Base-by-base conservation (phyloP, 2,797 vertebrate genomes). In the Paguma larvata region DNA sequence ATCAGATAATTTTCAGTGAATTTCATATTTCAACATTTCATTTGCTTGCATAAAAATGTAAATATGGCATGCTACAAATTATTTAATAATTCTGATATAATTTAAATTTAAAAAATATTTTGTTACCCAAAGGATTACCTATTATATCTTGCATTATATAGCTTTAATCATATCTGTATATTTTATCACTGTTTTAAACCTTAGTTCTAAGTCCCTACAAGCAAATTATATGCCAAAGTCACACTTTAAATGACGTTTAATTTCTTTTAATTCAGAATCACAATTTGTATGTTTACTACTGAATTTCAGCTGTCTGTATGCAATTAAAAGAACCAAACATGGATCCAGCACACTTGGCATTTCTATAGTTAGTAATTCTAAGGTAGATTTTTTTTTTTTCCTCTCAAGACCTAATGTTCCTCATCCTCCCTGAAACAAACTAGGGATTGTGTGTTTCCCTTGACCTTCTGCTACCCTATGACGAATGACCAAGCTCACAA, bases 181-280 rank as follows among this genome's bases (percentile, higher is more conserved):
- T 92, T 63, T 62, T 84, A 56, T 44, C 44, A 92, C 19, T 85
- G 56, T 78, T 96, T 85, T 77, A 84, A 91, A 56, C 23, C 92
- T 92, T 5, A 65, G 6, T 79, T 51, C 6, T 59, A 89, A 72
- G 73, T 34, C 1, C 82, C 21, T 78, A 25, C 0, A 67, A 75
- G 11, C 4, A 94, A 87, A 23, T 51, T 92, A 7, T 16, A 83
- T 51, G 16, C 12, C 10, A 59, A 86, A 41, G 63, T 82, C 84
- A 68, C 41, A 83, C 27, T 75, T 89, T 1, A 79, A 90, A 79
- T 46, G 65, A 2, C 2, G 65, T 48, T 80, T 86, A 10, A 89
- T 68, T 87, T 67, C 3, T 34, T 15, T 83, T 75, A 92, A 92
- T 82, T 67, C 23, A 72, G 25, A 78, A n/a, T 90, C 41, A 70